Conservation (phyloP, 2,797 vertebrate species). For the Mus spretus region DNA sequence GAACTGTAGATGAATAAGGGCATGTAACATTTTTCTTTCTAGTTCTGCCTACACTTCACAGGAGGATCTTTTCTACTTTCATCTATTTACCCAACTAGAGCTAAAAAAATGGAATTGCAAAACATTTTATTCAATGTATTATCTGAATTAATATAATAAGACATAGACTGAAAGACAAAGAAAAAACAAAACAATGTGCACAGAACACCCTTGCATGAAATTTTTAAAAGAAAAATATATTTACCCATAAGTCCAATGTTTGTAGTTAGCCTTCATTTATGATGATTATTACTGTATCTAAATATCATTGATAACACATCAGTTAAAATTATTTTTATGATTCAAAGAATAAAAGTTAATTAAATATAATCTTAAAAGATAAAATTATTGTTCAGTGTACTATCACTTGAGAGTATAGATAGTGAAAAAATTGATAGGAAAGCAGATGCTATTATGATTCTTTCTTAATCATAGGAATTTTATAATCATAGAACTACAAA, state of each 20-base stretch:
- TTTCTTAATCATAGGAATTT: background rate
- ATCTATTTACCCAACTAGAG: background rate
- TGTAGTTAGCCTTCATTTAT: background rate
- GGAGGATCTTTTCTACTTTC: background rate
- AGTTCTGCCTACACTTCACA: background rate
- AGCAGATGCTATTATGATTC: background rate
- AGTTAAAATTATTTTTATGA: background rate
- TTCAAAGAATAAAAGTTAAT: background rate
- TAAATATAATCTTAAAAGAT: background rate
- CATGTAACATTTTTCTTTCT: background rate
- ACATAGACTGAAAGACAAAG: background rate
- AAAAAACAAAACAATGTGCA: background rate
- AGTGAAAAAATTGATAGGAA: background rate
- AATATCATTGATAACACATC: background rate
- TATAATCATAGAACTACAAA: background rate
- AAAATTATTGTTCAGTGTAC: background rate
- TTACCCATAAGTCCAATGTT: background rate
- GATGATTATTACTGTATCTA: background rate
- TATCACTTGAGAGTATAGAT: background rate
- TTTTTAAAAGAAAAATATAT: background rate
- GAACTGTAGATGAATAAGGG: background rate
- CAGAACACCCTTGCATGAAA: background rate
- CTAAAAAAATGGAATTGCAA: background rate
- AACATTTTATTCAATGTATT: background rate
- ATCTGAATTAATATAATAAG: background rate